Evolutionary conservation across 2,888 invertebrate species (phyloP).

Genomic region (Noctua comes): DNA sequence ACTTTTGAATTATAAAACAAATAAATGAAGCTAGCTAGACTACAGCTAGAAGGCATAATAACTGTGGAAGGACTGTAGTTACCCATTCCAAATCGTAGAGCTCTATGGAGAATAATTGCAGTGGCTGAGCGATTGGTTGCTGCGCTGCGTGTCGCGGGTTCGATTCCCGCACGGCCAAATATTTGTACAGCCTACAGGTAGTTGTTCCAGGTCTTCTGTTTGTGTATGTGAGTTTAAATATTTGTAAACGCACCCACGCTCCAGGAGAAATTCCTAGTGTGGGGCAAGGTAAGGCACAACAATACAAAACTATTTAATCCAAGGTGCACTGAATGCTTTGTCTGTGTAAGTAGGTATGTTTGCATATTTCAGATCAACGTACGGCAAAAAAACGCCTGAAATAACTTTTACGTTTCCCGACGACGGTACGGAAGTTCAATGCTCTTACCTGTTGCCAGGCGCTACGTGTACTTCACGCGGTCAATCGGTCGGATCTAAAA

Average conservation of each 20-base stretch:
- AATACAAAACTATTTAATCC: background rate
- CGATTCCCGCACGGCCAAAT: background rate
- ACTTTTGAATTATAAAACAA: too few relatives aligned
- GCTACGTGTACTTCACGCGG: background rate
- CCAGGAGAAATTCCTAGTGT: background rate
- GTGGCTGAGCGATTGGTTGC: too few relatives aligned
- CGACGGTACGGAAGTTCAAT: slow-evolving; percentile 15
- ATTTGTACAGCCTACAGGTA: background rate
- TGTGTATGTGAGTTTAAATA: background rate
- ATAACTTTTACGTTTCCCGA: background rate
- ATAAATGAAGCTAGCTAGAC: background rate
- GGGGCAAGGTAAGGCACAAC: rapidly evolving
- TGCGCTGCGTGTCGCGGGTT: too few relatives aligned
- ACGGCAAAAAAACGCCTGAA: slow-evolving; percentile 34
- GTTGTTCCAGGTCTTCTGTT: background rate
- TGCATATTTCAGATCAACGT: background rate
- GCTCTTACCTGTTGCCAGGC: slow-evolving; percentile 31
- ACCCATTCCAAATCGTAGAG: too few relatives aligned
- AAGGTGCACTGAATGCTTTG: background rate
- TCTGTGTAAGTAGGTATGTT: background rate
- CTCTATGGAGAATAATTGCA: too few relatives aligned
- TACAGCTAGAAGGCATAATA: too few relatives aligned
- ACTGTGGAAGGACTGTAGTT: too few relatives aligned
- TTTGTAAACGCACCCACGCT: background rate
- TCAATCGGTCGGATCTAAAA: too few relatives aligned